Evolutionary conservation across 2,797 vertebrate species (phyloP).

Genomic region (Morus bassanus): DNA sequence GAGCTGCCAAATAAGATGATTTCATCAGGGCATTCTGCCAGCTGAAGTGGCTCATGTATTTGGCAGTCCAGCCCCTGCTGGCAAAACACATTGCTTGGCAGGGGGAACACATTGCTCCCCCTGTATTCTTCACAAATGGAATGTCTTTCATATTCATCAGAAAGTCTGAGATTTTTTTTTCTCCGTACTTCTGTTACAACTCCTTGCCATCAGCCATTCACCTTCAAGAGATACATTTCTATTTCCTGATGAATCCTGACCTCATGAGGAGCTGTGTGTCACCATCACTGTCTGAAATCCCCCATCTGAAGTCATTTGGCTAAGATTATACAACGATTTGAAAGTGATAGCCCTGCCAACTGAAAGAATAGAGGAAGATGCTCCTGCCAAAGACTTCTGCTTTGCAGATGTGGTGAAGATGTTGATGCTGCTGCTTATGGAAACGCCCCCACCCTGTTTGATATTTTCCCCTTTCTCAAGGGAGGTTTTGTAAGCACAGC

Average conservation of each 20-base stretch:
- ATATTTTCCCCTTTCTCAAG: background rate
- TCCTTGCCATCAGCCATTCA: background rate
- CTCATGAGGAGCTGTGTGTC: background rate
- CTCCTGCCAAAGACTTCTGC: background rate
- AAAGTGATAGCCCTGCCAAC: background rate
- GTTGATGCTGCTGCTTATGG: background rate
- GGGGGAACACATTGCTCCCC: background rate
- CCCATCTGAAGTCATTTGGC: background rate
- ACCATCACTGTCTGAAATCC: background rate
- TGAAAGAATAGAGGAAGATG: background rate
- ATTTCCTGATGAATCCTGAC: background rate
- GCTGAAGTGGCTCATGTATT: background rate
- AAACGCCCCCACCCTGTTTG: rapidly evolving
- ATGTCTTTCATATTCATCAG: background rate
- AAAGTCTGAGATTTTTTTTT: background rate
- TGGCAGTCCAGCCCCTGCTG: background rate
- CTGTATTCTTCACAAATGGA: background rate
- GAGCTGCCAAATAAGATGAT: background rate
- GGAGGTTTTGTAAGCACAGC: background rate
- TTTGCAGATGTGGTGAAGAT: background rate
- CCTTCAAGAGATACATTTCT: background rate
- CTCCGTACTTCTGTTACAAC: background rate
- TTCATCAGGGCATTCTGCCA: background rate
- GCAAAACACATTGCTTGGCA: background rate
- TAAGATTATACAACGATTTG: background rate